Base-by-base conservation (phyloP, 2,888 invertebrate genomes). In the Andrena hattorfiana region DNA sequence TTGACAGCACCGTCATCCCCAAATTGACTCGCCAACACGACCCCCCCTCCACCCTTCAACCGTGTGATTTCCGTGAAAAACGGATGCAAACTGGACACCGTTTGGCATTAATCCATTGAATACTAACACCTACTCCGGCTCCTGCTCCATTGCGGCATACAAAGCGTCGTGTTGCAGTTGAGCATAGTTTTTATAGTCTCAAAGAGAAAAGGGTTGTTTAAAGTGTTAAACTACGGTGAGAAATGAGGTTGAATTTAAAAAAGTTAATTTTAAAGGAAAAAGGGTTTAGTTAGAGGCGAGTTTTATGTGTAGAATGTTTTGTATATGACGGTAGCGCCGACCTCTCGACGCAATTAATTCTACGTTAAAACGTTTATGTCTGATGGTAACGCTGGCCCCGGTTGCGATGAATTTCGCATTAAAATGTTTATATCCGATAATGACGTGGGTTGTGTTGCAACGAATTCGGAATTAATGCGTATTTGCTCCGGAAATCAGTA, bases 1-100 rank as follows among this genome's bases (percentile, higher is more conserved):
- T 83, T 84, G 71, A 84, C 84, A 75, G 74, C 67, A n/a, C 67
- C 72, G 78, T 78, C 84, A 54, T 75, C 59, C 56, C 48, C n/a
- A 67, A 72, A 72, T 75, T 48, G 70, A 35, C 20, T 20, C 70
- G 35, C 59, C 76, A 62, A 81, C 49, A n/a, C 28, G 26, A 6
- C 16, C 23, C 49, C 13, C 26, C 48, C 69, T 48, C 16, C 8
- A 8, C 10, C 28, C 30, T 26, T 10, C 35, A 6, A 10, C 13
- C 10, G 8, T 10, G n/a, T 20, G 54, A 60, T 48, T 62, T 71
- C 28, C 6, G 16, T 54, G 20, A 51, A 54, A 63, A 42, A 28
- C 16, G 28, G 2, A 8, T 23, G 49, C 23, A 10, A 48, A 42
- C 30, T 13, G 4, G 51, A 32, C 10, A 30, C 48, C 16, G 59